phyloP scores from a whole-genome alignment of 2,797 vertebrate genomes.

The Lepus townsendii region DNA sequence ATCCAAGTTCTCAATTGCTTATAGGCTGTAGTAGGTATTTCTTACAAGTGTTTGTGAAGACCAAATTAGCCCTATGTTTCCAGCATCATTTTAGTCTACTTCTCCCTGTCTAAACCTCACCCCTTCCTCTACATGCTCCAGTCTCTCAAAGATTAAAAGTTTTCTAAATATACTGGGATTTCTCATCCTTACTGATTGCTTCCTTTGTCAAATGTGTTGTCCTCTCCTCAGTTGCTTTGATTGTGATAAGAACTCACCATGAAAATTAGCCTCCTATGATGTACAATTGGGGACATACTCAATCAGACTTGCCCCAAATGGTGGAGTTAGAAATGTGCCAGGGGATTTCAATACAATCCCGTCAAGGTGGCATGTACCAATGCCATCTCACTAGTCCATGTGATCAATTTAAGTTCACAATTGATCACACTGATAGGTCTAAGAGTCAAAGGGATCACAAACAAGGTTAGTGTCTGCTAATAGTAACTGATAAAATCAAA shows the following conservation, averaged over 20 bases:
- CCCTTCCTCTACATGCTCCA: background rate
- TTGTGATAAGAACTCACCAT: background rate
- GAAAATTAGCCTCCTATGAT: background rate
- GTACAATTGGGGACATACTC: too few relatives aligned
- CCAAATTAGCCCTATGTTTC: background rate
- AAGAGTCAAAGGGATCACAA: too few relatives aligned
- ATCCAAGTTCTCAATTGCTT: background rate
- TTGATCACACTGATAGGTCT: too few relatives aligned
- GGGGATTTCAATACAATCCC: too few relatives aligned
- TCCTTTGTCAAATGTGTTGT: background rate
- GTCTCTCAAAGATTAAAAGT: background rate
- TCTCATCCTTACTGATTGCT: background rate
- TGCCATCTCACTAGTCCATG: too few relatives aligned
- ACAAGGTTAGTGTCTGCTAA: too few relatives aligned
- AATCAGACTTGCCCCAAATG: too few relatives aligned
- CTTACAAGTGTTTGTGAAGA: background rate
- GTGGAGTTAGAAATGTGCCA: too few relatives aligned
- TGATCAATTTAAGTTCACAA: too few relatives aligned
- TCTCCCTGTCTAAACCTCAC: background rate
- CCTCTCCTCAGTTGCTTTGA: background rate
- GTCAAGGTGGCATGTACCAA: too few relatives aligned
- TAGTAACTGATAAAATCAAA: too few relatives aligned
- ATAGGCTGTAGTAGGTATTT: background rate
- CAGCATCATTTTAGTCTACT: background rate
- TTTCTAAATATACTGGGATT: background rate